These are phyloP conservation scores for Gnatocerus cornutus DNA, from an alignment of 2,888 invertebrate species.

Conservation along the genomic window DNA sequence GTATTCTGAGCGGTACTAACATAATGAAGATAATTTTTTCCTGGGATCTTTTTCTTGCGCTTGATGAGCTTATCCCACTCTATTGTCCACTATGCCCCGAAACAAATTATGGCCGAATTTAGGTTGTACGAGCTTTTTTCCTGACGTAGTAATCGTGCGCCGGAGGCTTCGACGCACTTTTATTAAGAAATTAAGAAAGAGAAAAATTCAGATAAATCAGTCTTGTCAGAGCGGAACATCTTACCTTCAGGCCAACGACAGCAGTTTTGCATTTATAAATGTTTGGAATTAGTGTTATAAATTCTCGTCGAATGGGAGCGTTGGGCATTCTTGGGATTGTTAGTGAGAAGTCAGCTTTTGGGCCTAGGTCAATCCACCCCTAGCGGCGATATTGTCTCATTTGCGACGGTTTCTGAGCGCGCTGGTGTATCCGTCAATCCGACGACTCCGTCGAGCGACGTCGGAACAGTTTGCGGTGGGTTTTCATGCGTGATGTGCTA, in stretches of 20 bases:
- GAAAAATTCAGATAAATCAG: conserved; percentile 33
- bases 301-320: conserved; percentile 35
- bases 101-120: too few species aligned
- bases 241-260: conserved; percentile 35
- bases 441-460: conserved; percentile 42
- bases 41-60: too few species aligned
- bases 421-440: conserved; percentile 45
- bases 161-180: conserved; percentile 5
- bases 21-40: too few species aligned
- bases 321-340: conserved; percentile 43
- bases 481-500: conserved; percentile 34
- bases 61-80: too few species aligned
- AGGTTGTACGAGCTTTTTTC: too few species aligned
- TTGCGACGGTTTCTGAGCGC: conserved; percentile 35
- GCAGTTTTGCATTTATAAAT: conserved; percentile 41
- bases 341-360: conserved; percentile 17
- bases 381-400: conserved; percentile 35
- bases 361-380: conserved; percentile 41
- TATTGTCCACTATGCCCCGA: too few species aligned
- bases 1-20: too few species aligned
- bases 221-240: conserved; percentile 33
- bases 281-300: conserved; percentile 41
- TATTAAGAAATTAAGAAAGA: conserved; percentile 41
- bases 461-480: conserved; percentile 40
- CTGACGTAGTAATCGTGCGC: too few species aligned